These are phyloP conservation scores for Actenoides lindsayi DNA, from an alignment of 2,113 vertebrate species.

Conservation along the genomic window DNA sequence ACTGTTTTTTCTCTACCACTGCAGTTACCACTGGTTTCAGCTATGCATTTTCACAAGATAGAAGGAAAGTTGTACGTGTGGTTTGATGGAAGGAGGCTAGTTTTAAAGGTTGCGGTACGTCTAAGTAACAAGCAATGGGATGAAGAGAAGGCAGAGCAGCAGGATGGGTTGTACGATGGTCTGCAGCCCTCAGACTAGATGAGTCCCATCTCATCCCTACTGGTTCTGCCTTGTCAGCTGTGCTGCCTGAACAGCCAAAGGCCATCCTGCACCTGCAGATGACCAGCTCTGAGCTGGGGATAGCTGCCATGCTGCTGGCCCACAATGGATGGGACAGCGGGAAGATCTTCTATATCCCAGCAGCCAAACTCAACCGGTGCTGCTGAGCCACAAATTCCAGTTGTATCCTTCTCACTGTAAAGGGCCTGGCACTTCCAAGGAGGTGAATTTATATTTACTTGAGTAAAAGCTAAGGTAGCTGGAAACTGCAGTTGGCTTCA, in stretches of 20 bases:
- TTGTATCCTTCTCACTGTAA: neutral
- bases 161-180: fast-evolving
- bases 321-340: fast-evolving
- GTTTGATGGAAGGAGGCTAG: neutral
- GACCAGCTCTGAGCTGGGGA: neutral
- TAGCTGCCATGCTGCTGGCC: neutral
- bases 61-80: neutral
- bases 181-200: neutral
- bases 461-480: neutral
- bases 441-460: neutral
- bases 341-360: neutral
- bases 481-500: neutral
- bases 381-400: neutral
- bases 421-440: neutral
- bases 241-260: neutral
- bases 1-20: neutral
- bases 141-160: neutral
- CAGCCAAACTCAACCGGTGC: neutral
- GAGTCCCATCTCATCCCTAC: neutral
- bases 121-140: neutral
- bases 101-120: neutral
- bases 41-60: no score
- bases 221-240: neutral
- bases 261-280: neutral
- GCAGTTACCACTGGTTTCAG: neutral